Conservation (phyloP, 2,113 vertebrate species). For the Indicator maculatus region DNA sequence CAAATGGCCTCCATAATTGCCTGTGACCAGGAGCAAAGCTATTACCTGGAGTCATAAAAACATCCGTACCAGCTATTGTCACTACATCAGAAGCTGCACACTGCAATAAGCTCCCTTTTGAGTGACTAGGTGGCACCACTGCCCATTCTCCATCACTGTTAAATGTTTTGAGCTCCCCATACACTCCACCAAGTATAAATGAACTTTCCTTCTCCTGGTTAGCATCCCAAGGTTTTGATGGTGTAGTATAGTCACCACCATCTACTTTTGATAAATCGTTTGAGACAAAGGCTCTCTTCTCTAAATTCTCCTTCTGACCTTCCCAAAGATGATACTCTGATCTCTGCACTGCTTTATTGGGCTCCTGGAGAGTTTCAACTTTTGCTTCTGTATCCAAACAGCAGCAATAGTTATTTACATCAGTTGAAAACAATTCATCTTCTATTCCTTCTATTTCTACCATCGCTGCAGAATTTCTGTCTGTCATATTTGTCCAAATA, state of each 20-base stretch:
- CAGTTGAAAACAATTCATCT: conserved; percentile 84
- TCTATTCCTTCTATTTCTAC: conserved; percentile 81
- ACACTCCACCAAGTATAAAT: conserved; percentile 96
- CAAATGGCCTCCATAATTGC: conserved; percentile 92
- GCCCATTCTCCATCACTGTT: conserved; percentile 93
- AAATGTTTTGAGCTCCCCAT: conserved; percentile 93
- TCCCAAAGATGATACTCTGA: conserved; percentile 98
- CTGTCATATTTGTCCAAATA: conserved; percentile 93
- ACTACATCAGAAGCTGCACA: conserved; percentile 93
- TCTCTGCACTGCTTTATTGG: conserved; percentile 91
- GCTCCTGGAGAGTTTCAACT: conserved; percentile 80
- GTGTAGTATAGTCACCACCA: conserved; percentile 93
- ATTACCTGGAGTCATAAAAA: conserved; percentile 94
- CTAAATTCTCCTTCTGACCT: conserved; percentile 83
- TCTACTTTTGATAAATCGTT: conserved; percentile 86
- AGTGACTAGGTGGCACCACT: conserved; percentile 84
- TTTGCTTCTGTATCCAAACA: conserved; percentile 85
- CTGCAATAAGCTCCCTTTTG: conserved; percentile 85
- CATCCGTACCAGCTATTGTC: conserved; percentile 92
- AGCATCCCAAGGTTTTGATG: conserved; percentile 92
- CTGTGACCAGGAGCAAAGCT: conserved; percentile 93
- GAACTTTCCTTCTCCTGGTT: conserved; percentile 89
- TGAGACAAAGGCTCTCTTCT: conserved; percentile 84
- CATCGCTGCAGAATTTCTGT: conserved; percentile 75
- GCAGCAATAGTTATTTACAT: conserved; percentile 86